A percentile compares a stretch with the other conserved stretches of the same genome.
phyloP scores from a whole-genome alignment of 2,113 vertebrate species.

The Peromyscus californicus region DNA sequence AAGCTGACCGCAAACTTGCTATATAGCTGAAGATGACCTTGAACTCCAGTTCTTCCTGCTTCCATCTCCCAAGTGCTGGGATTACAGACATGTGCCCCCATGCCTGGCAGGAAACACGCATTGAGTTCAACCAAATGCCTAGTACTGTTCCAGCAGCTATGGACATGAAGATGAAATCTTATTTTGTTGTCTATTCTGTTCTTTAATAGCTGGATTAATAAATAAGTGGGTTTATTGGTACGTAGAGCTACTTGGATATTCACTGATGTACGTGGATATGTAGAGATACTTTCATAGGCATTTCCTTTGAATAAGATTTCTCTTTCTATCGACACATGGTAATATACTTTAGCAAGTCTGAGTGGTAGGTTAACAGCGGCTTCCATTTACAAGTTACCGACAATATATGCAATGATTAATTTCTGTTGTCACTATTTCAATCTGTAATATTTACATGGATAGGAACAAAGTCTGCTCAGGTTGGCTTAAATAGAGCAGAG shows the following conservation, averaged over 20 bases:
- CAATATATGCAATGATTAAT: constrained; percentile 1
- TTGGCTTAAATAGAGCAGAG: constrained; percentile 3
- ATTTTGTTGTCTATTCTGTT: background rate
- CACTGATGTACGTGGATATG: background rate
- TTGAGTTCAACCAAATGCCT: background rate
- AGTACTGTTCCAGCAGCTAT: constrained; percentile 11
- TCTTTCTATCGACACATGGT: constrained; percentile 10
- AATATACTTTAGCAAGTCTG: background rate
- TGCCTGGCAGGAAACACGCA: background rate
- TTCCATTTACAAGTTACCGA: background rate
- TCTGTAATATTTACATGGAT: constrained; percentile 25
- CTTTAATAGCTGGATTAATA: constrained; percentile 9
- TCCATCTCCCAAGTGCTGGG: background rate
- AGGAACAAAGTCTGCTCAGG: constrained; percentile 27
- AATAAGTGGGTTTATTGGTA: background rate
- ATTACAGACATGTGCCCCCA: background rate
- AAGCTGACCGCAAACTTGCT: background rate
- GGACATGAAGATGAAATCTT: constrained; percentile 4
- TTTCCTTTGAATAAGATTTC: constrained; percentile 40
- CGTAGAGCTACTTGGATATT: background rate
- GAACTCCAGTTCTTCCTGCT: background rate
- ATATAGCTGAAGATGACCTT: background rate
- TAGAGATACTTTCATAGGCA: constrained; percentile 1
- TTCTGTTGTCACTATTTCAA: background rate
- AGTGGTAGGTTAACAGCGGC: background rate